Conservation (phyloP, 2,888 invertebrate genomes). For the Scaptomyza flava region DNA sequence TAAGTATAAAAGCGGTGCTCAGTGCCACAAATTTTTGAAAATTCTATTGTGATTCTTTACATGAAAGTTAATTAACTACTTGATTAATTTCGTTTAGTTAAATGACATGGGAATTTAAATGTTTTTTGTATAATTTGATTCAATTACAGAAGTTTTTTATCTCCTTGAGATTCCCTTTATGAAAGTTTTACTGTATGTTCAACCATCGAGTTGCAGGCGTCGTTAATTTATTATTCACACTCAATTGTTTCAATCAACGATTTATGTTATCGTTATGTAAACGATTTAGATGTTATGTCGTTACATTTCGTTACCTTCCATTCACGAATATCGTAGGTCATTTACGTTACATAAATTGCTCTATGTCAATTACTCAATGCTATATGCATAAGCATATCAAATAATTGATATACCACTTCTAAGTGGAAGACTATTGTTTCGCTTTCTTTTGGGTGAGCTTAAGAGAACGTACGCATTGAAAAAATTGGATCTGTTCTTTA, state of each 20-base stretch:
- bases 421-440: too few species aligned
- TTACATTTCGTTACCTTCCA: background rate
- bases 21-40: background rate
- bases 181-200: too few species aligned
- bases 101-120: too few species aligned
- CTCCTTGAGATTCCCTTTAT: too few species aligned
- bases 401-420: too few species aligned
- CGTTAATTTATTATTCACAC: too few species aligned
- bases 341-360: background rate
- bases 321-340: background rate
- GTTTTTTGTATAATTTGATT: too few species aligned
- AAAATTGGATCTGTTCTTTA: conserved; percentile 5
- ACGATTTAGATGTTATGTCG: background rate
- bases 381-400: background rate
- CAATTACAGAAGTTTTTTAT: too few species aligned
- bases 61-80: background rate
- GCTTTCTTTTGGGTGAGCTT: background rate
- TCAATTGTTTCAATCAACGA: too few species aligned
- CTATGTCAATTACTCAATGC: background rate
- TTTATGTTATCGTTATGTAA: background rate
- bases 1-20: background rate
- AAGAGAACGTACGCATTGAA: background rate
- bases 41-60: background rate
- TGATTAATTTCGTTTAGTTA: background rate
- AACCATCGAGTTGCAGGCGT: too few species aligned